Evolutionary conservation across 1,140 invertebrate species (phyloP).

Genomic region (Neodiprion lecontei): DNA sequence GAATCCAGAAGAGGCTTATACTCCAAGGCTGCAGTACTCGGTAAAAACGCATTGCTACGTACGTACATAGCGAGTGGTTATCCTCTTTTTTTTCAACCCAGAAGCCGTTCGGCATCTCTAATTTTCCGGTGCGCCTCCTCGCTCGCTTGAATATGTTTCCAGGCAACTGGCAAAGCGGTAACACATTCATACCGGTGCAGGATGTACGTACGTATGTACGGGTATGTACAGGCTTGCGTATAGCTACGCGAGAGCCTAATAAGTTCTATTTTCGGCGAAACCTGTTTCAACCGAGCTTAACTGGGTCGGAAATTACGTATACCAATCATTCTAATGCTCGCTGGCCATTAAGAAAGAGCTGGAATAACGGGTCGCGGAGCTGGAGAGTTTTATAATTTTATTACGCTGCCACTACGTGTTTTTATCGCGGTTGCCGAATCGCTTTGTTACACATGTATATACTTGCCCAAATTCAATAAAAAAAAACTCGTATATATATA

Average conservation of each 20-base stretch:
- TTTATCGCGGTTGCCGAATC: not conserved
- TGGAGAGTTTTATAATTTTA: constrained; percentile 8
- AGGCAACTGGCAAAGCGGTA: not conserved
- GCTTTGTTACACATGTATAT: not conserved
- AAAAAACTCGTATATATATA: not conserved
- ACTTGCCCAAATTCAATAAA: not conserved
- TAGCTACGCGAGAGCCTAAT: not conserved
- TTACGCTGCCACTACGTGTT: not conserved
- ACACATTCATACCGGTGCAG: not conserved
- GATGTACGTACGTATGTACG: too few relatives aligned
- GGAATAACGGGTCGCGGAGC: not conserved
- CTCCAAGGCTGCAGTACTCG: too few relatives aligned
- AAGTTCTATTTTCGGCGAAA: constrained; percentile 5
- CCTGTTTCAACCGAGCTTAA: constrained; percentile 10
- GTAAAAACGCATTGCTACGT: too few relatives aligned
- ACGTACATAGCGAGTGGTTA: too few relatives aligned
- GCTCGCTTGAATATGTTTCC: not conserved
- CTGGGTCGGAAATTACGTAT: constrained; percentile 25
- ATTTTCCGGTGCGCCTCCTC: constrained; percentile 34
- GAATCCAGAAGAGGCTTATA: too few relatives aligned
- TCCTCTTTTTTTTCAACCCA: not conserved
- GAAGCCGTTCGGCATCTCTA: constrained; percentile 24
- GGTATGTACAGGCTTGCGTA: not conserved
- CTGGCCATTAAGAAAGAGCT: not conserved
- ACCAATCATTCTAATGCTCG: constrained; percentile 24